These are phyloP conservation scores for Callipepla squamata DNA, from an alignment of 2,113 vertebrate species.

Conservation along the genomic window DNA sequence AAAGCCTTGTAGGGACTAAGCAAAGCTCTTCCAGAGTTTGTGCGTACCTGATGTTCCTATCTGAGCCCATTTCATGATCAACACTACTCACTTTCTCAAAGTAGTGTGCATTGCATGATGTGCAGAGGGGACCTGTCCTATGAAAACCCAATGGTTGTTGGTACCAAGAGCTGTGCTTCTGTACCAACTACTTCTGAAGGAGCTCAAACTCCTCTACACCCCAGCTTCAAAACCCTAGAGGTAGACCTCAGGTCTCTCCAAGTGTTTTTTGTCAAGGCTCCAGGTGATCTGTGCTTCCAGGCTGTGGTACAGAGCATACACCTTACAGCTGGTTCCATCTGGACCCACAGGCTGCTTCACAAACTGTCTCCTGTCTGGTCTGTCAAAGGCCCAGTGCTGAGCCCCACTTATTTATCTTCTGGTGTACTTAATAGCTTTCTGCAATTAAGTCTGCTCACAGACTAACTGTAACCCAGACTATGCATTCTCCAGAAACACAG, in stretches of 20 bases:
- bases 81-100: not conserved
- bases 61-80: fast-evolving
- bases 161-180: not conserved
- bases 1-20: not conserved
- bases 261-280: not conserved
- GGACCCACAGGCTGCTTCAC: not conserved
- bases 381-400: not conserved
- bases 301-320: not conserved
- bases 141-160: not conserved
- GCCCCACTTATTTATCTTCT: not conserved
- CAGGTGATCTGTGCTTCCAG: not conserved
- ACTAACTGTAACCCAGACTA: not conserved
- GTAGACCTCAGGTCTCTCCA: not conserved
- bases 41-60: not conserved
- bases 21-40: not conserved
- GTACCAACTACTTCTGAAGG: not conserved
- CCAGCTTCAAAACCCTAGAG: not conserved
- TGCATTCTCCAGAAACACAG: not conserved
- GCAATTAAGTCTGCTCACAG: not conserved
- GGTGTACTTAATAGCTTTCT: not conserved
- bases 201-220: not conserved
- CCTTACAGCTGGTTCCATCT: not conserved
- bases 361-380: not conserved
- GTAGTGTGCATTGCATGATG: fast-evolving
- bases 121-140: not conserved